Conservation (phyloP, 1,140 invertebrate species). For the Panagrolaimus sp. region DNA sequence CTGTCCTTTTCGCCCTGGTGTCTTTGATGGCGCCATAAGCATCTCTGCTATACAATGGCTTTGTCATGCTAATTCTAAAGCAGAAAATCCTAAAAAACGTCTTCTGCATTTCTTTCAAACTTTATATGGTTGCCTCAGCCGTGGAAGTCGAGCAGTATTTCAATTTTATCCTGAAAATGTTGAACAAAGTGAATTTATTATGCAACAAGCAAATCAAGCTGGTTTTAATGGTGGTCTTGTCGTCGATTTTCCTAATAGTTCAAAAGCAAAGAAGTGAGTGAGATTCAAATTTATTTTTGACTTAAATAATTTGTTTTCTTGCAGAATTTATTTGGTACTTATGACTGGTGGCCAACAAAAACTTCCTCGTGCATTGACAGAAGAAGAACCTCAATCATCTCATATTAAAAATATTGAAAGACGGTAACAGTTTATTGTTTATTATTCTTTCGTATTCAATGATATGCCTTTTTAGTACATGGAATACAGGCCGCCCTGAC, state of each 20-base stretch:
- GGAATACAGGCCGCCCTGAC: slow-evolving; percentile 12
- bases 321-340: slow-evolving; percentile 41
- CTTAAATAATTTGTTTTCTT: neutral
- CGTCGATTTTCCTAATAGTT: slow-evolving; percentile 92
- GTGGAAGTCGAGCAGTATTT: slow-evolving; percentile 83
- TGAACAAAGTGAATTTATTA: slow-evolving; percentile 80
- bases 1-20: slow-evolving; percentile 82
- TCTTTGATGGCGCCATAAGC: slow-evolving; percentile 92
- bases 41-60: slow-evolving; percentile 95
- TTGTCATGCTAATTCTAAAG: slow-evolving; percentile 89
- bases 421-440: slow-evolving; percentile 21
- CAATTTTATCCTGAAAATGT: slow-evolving; percentile 97
- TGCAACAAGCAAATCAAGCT: slow-evolving; percentile 85
- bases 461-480: slow-evolving; percentile 23
- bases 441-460: neutral
- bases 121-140: slow-evolving; percentile 77
- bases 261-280: slow-evolving; percentile 76
- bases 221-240: slow-evolving; percentile 84
- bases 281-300: slow-evolving; percentile 1
- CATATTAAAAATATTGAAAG: slow-evolving; percentile 36
- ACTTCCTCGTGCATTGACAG: slow-evolving; percentile 40
- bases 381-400: slow-evolving; percentile 16
- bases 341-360: slow-evolving; percentile 47
- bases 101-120: slow-evolving; percentile 83
- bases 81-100: slow-evolving; percentile 81